These are phyloP conservation scores for human DNA, from an alignment of 2,113 vertebrate species.

Conservation along the genomic window GRCh38 chr1:183073501-183074000, in stretches of 20 bases:
- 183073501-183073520: neutral
- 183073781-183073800: slow-evolving; percentile 14
- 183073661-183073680: neutral
- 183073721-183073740: neutral
- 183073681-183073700: neutral
- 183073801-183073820: neutral
- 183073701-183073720: neutral
- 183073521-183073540: neutral
- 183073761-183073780: neutral
- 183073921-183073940: neutral
- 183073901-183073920: neutral
- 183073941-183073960: neutral
- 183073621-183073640: neutral
- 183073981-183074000: neutral
- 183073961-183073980: neutral
- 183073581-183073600: neutral
- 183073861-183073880: neutral
- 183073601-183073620: neutral
- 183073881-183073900: neutral
- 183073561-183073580: neutral
- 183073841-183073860: neutral
- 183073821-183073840: neutral
- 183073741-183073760: neutral
- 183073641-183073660: neutral
- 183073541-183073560: neutral